These are phyloP conservation scores for Boleophthalmus pectinirostris DNA, from an alignment of 2,113 vertebrate species.

Conservation along the genomic window DNA sequence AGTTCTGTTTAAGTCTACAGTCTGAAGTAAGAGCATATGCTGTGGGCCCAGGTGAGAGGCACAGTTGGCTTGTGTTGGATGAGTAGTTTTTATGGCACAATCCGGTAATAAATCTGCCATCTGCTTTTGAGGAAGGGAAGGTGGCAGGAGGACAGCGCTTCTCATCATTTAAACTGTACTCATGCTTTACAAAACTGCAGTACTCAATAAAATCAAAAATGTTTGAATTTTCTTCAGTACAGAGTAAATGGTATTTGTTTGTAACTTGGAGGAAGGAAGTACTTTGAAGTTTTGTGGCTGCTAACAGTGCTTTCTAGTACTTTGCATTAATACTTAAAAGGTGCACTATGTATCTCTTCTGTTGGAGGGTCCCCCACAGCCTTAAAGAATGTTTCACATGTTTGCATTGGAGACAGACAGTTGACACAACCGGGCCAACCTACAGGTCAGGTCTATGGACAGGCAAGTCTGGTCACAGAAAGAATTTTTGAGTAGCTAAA, in stretches of 20 bases:
- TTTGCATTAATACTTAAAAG: no score
- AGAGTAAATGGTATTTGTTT: not conserved
- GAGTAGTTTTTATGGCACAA: not conserved
- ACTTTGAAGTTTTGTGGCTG: no score
- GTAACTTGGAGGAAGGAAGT: no score
- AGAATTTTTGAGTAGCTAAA: no score
- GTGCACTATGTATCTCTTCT: no score
- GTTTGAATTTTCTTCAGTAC: not conserved
- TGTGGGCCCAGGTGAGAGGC: constrained; percentile 5
- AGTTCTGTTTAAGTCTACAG: constrained; percentile 1
- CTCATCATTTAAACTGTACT: not conserved
- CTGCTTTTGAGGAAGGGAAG: constrained; percentile 34
- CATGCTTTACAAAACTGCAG: not conserved
- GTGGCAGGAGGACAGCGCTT: not conserved
- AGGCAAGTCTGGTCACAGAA: no score
- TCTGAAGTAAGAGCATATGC: not conserved
- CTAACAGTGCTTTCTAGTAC: no score
- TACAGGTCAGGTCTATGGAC: no score
- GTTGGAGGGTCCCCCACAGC: no score
- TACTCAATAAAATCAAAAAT: not conserved
- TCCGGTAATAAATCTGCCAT: constrained; percentile 26
- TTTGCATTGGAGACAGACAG: no score
- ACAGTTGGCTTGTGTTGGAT: not conserved
- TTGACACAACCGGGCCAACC: no score
- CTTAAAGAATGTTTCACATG: no score